These are phyloP conservation scores for Drosophila santomea DNA, from an alignment of 1,140 invertebrate species.

Conservation along the genomic window DNA sequence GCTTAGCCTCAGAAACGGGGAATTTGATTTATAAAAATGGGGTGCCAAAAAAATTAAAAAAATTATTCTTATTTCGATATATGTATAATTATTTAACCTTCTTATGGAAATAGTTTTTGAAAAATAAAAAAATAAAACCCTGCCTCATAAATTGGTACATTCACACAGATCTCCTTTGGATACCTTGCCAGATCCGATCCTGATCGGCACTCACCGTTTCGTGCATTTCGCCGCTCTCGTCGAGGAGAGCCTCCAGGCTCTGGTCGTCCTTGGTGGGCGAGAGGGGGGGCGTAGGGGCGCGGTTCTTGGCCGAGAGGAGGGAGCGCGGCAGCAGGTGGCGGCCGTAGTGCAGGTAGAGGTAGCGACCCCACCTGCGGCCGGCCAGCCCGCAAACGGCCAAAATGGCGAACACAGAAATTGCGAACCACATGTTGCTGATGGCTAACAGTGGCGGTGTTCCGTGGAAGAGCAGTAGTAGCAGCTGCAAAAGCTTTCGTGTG, in stretches of 20 bases:
- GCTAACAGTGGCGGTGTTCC: slow-evolving; percentile 1
- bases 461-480: slow-evolving; percentile 1
- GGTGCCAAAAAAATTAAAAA: background rate
- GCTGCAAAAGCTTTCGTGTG: slow-evolving; percentile 26
- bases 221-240: slow-evolving; percentile 82
- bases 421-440: slow-evolving; percentile 76
- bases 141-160: too few species aligned
- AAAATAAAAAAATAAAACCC: too few species aligned
- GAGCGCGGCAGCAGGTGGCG: slow-evolving; percentile 77
- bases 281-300: slow-evolving; percentile 77
- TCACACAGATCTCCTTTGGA: too few species aligned
- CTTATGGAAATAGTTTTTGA: background rate
- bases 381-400: slow-evolving; percentile 62
- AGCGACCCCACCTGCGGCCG: slow-evolving; percentile 79
- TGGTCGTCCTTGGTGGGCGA: slow-evolving; percentile 79
- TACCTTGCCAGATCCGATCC: background rate
- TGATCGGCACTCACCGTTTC: slow-evolving; percentile 78
- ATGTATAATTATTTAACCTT: background rate
- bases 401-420: slow-evolving; percentile 58
- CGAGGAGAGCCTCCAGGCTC: slow-evolving; percentile 77
- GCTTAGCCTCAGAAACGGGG: too few species aligned
- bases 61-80: background rate
- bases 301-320: slow-evolving; percentile 71
- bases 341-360: slow-evolving; percentile 78
- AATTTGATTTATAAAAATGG: too few species aligned